Evolutionary conservation across 37 sponge, comb jelly and placozoan genomes (phyloP), one percentile per base, ranked within the genome.

Genomic region (Beroe forskalii): DNA sequence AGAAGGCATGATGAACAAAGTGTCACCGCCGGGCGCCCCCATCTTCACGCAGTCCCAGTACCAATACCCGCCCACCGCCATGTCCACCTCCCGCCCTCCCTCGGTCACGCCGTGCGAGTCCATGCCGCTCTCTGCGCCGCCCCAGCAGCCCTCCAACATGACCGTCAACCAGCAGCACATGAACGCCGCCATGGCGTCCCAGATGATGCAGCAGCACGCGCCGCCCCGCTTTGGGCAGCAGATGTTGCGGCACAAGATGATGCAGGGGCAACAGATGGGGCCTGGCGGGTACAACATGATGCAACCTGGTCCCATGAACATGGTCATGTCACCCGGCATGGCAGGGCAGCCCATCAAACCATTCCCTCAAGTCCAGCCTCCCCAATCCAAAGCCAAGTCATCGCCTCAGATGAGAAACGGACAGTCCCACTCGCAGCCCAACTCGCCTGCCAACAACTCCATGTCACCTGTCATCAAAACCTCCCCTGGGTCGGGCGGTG

Each of bases 171-270:
- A 22, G 48, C 4, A 22, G 3, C 55, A 41, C 55, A 41, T 43
- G 55, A 23, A 9, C 25, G 40, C 8, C 20, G 40, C 55, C 55
- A 80, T 80, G 86, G 28, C 86, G 4, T 28, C 43, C 48, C 8
- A 20, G 3, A 80, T 80, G 48, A 32, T 44, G 55, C 75, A 72
- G 2, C 75, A 33, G 39, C 30, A 35, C 27, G 40, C 37, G 3
- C 55, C 86, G 4, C 86, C 86, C 55, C n/a, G 86, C 38, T 80
- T 80, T 38, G 55, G 55, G 23, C 86, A 80, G 38, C 86, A 80
- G 55, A 80, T 80, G 86, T 44, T 80, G 55, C 37, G 86, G 42
- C 86, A 80, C 17, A 80, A 80, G 55, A 80, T 80, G 86, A 12
- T 43, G 4, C 44, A 44, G 86, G 48, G 42, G 27, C 86, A 80